Conservation (phyloP, 2,113 vertebrate genomes). For the Hippocampus zosterae region DNA sequence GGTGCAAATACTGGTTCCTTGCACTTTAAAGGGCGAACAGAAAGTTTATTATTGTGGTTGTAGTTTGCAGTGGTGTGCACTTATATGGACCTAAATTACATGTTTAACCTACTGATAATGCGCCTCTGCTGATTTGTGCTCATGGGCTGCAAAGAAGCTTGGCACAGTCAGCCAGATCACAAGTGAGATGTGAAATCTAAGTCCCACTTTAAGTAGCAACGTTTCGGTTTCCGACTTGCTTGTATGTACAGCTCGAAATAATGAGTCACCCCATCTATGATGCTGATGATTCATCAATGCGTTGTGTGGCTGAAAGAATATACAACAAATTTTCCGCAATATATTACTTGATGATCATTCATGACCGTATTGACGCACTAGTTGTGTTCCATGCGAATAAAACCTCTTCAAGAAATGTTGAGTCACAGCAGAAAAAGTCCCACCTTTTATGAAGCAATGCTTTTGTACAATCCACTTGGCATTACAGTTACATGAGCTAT, state of each 20-base stretch:
- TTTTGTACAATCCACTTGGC: slow-evolving; percentile 47
- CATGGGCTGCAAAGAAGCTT: background rate
- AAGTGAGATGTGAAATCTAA: background rate
- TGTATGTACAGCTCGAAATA: background rate
- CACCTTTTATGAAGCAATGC: slow-evolving; percentile 22
- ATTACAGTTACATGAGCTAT: slow-evolving; percentile 51
- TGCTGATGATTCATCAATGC: background rate
- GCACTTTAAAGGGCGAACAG: background rate
- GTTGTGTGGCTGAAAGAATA: background rate
- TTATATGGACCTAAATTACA: background rate
- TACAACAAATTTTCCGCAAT: background rate
- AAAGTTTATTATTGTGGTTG: background rate
- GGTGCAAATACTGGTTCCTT: background rate
- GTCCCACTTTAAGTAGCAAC: background rate
- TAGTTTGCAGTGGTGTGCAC: background rate
- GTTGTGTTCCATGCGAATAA: background rate
- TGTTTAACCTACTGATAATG: background rate
- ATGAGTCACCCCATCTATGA: background rate
- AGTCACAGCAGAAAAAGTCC: slow-evolving; percentile 3
- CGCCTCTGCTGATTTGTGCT: background rate
- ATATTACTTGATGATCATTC: background rate
- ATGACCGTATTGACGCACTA: background rate
- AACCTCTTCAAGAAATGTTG: background rate
- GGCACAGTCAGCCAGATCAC: background rate
- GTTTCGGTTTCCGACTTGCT: background rate